Percentiles rank a stretch among this genome's conserved stretches.
Conservation (phyloP, 2,888 invertebrate species). For the Falcaria lacertinaria region DNA sequence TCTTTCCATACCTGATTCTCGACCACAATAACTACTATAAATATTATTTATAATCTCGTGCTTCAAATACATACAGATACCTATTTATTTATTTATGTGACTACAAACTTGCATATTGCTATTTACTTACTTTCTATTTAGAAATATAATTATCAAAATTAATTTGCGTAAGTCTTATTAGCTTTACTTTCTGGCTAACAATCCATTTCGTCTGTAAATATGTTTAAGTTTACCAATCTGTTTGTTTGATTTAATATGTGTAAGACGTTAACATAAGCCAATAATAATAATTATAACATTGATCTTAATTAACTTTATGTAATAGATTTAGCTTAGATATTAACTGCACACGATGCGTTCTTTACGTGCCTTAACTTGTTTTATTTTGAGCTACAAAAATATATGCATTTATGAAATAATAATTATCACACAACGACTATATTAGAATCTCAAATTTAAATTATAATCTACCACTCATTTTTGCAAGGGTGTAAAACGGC, state of each 20-base stretch:
- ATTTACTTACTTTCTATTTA: background rate
- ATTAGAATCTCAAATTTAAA: background rate
- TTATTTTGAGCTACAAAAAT: background rate
- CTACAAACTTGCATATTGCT: too few relatives aligned
- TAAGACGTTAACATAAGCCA: slow-evolving; percentile 1
- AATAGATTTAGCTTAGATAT: background rate
- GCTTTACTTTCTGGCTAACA: too few relatives aligned
- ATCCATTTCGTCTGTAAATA: slow-evolving; percentile 26
- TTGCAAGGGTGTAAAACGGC: background rate
- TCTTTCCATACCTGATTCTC: too few relatives aligned
- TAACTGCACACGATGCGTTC: background rate
- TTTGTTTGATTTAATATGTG: slow-evolving; percentile 1
- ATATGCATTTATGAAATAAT: background rate
- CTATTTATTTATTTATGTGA: too few relatives aligned
- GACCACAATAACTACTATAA: too few relatives aligned
- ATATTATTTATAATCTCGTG: too few relatives aligned
- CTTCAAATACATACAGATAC: too few relatives aligned
- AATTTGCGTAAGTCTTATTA: too few relatives aligned
- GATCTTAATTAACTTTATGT: slow-evolving; percentile 8
- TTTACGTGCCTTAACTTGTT: background rate
- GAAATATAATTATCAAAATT: too few relatives aligned
- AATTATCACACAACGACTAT: background rate
- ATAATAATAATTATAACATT: slow-evolving; percentile 1
- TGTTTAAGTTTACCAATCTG: slow-evolving; percentile 7
- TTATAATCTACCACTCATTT: too few relatives aligned